Base-by-base conservation (phyloP, 2,113 vertebrate species). In the Condylura cristata region DNA sequence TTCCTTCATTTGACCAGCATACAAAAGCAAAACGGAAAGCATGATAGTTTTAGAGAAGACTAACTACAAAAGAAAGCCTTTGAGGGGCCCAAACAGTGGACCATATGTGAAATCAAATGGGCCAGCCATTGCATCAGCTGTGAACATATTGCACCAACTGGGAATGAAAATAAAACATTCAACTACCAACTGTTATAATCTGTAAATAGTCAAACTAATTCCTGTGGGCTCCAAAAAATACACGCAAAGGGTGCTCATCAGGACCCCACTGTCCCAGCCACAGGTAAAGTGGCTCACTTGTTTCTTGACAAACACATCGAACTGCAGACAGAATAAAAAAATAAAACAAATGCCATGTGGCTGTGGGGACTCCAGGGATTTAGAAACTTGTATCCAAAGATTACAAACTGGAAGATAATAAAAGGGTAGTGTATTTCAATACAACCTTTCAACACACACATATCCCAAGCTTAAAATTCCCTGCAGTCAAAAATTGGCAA, bases 31-130 rank as follows among this genome's bases (percentile, higher is more conserved):
- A 95, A 8, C 80, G 87, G 96, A 97, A 97, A 94, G 95, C 90
- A 86, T 56, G 94, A 90, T 94, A 93, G 60, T 79, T 96, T 95
- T 96, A 95, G 96, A 98, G 97, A 97, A 97, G 94, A 89, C 96
- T 97, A 97, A 97, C 93, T 96, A 98, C 97, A 97, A 98, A 98
- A 98, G 97, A 97, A 98, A 98, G 96, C 95, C 97, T 98, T 94
- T 89, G 93, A 97, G 98, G 96, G 92, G 91, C 92, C 97, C 94
- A 95, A 98, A 97, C 86, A 98, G 96, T 98, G 97, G 97, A 97
- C 98, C 98, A 98, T 98, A 98, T 98, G 98, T 98, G 98, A 97
- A 98, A 98, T 98, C 98, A 98, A 98, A 98, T 98, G 98, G 98
- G 97, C 98, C 98, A 98, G 97, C 97, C 98, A 98, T 98, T 98